Evolutionary conservation across 2,888 invertebrate genomes (phyloP), one percentile per base, ranked within the genome.

Genomic region (Rotaria socialis): DNA sequence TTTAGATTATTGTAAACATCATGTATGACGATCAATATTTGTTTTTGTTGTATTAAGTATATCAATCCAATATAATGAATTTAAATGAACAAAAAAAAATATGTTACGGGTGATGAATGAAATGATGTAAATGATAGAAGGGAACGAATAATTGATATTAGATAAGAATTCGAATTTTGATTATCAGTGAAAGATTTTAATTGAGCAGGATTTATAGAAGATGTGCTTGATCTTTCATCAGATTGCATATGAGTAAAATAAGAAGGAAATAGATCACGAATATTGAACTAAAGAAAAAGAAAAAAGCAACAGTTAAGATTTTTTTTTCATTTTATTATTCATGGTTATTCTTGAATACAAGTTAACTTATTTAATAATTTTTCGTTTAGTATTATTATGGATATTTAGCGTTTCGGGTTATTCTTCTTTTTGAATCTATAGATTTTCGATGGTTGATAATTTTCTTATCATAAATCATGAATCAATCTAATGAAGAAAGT

Each of bases 261-360:
- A 22, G 75, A 75, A 22, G 80, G 47, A 47, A 80, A 80, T n/a
- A 80, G 11, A 80, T 80, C 80, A n/a, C 43, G 80, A 80, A 80
- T 43, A 80, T 80, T 80, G 22, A 47, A n/a, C 80, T 80, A 24
- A n/a, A 80, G 35, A 43, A 19, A 43, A 75, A 19, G 43, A 67
- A n/a, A 11, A 2, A 6, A 50, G 47, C 47, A 47, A 47, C 47
- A 8, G 47, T 47, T 47, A 47, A 8, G 47, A 47, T 47, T 47
- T 47, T 47, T 47, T 47, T 47, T n/a, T n/a, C n/a, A 47, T 47
- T 47, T 47, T 47, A 47, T 47, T 47, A 47, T 47, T 47, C 47
- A 47, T 47, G 47, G 47, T 47, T 47, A 47, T 47, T 47, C 47
- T 47, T 8, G 47, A 8, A 47, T 47, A 47, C 47, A 47, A 47